Evolutionary conservation across 2,888 invertebrate genomes (phyloP), one percentile per base, ranked within the genome.

Genomic region (Eilema griseolum): DNA sequence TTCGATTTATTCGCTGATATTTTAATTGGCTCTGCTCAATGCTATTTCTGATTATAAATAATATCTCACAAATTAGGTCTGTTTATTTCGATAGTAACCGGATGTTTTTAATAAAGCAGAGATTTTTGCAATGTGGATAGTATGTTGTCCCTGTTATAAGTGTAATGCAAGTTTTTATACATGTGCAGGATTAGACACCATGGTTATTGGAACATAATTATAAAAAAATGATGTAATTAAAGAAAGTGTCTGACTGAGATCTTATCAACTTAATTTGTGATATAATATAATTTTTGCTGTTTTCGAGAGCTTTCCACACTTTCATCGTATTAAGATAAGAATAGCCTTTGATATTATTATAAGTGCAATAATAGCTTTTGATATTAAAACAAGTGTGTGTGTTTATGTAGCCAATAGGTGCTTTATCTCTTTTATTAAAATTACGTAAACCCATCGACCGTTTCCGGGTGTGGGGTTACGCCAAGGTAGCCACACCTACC

Each of bases 1-100:
- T 70, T 70, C 65, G 23, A 65, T 56, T 65, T n/a, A 33, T 56
- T 56, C 11, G 14, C 31, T n/a, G 52, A 64, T 66, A 61, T 69
- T 69, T 56, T 69, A 33, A 57, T 68, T 71, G 64, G 61, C 61
- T 41, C 59, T 72, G 28, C 68, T n/a, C 28, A 62, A 67, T 72
- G 67, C 74, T 70, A 52, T 31, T 28, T 26, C 28, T 52, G 52
- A 52, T n/a, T 41, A 41, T 41, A 41, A 37, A 12, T 37, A 37
- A 37, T 41, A 3, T 41, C 14, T 16, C 7, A 4, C 41, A 41
- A 41, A 41, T 41, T 41, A 41, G 14, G 41, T 41, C 41, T 41
- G 41, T 41, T 16, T 41, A 41, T 14, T 41, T 41, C 41, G 14
- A 41, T 41, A 41, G 41, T 41, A 1, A 41, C 1, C n/a, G n/a